These are phyloP conservation scores for Gymnothorax reevesii DNA, from an alignment of 2,797 vertebrate species.

Conservation along the genomic window DNA sequence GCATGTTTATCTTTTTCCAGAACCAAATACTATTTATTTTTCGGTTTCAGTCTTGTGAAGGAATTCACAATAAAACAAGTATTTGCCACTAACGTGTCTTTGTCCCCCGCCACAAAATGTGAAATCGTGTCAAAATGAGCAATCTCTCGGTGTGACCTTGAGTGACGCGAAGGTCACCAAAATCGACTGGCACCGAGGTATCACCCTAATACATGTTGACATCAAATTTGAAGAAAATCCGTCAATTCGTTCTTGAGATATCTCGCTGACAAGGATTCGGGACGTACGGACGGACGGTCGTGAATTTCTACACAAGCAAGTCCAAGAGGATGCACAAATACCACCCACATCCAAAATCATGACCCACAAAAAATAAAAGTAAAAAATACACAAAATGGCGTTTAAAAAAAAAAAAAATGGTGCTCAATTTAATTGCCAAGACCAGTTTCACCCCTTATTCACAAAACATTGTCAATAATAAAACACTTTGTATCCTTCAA, in stretches of 20 bases:
- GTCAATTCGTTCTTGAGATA: no score
- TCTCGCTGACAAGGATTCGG: no score
- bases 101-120: no score
- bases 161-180: no score
- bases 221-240: no score
- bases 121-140: no score
- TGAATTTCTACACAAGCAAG: neutral
- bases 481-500: neutral
- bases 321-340: neutral
- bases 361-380: no score
- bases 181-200: no score
- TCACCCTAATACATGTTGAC: no score
- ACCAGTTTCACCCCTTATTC: conserved; percentile 3
- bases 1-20: neutral
- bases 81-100: no score
- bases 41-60: neutral
- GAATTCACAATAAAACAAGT: neutral
- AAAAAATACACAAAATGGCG: neutral
- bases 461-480: neutral
- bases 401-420: neutral
- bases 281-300: no score
- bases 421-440: neutral
- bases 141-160: no score
- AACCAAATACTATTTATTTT: neutral
- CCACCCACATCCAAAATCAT: neutral